Evolutionary conservation across 2,113 vertebrate species (phyloP).

Genomic region (Ovis canadensis): DNA sequence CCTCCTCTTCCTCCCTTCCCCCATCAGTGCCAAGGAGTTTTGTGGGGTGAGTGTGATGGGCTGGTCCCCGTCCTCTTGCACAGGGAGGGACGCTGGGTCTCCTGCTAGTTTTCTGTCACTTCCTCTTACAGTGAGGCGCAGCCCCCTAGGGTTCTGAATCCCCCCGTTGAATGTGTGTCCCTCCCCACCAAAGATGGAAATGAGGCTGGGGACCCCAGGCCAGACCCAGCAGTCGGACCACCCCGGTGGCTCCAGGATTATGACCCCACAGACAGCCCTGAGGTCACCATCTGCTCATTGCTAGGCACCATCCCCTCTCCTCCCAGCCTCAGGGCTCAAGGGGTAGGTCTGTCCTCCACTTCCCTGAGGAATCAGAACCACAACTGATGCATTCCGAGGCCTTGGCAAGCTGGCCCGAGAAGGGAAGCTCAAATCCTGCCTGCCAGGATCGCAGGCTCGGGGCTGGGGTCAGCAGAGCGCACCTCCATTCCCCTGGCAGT

Average conservation of each 20-base stretch:
- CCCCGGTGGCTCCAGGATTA: background rate
- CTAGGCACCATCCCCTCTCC: background rate
- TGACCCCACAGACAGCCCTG: background rate
- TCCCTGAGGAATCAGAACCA: accelerated
- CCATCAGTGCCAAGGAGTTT: background rate
- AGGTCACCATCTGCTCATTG: background rate
- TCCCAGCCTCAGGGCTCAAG: background rate
- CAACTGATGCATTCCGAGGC: accelerated
- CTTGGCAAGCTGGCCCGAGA: background rate
- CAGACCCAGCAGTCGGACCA: background rate
- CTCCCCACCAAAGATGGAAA: background rate
- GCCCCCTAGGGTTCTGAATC: background rate
- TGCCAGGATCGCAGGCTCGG: accelerated
- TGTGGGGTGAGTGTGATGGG: background rate
- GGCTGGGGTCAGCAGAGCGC: accelerated
- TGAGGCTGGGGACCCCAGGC: background rate
- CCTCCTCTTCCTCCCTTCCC: background rate
- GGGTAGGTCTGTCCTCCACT: background rate
- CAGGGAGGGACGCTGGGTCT: background rate
- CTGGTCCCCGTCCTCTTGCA: background rate
- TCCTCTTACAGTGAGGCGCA: background rate
- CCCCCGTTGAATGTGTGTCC: accelerated
- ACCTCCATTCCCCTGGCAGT: conserved; percentile 75
- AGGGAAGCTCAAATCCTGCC: accelerated
- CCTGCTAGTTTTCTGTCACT: background rate